Conservation (phyloP, 2,113 vertebrate genomes). For the Carassius carassius region DNA sequence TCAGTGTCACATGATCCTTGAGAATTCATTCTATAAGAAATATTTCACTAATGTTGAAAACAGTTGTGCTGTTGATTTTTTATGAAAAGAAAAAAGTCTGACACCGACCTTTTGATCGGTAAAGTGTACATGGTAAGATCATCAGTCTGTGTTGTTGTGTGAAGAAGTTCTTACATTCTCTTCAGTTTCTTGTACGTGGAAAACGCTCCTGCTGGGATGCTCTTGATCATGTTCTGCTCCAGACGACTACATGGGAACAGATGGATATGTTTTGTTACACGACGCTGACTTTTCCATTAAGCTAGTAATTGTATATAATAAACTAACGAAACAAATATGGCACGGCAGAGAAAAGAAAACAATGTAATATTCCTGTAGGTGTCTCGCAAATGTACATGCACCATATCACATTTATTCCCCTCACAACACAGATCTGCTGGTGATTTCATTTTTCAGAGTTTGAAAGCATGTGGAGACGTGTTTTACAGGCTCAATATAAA, state of each 20-base stretch:
- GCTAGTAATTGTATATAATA: constrained; percentile 1
- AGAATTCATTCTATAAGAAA: not conserved
- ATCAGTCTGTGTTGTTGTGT: not conserved
- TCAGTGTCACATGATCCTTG: not conserved
- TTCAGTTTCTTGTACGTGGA: constrained; percentile 96
- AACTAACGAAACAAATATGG: constrained; percentile 17
- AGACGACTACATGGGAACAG: constrained; percentile 80
- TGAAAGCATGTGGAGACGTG: not conserved
- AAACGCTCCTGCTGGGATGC: constrained; percentile 91
- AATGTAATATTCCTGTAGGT: not conserved
- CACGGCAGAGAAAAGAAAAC: not conserved
- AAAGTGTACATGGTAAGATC: not conserved
- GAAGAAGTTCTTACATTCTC: constrained; percentile 87
- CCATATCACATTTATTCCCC: not conserved
- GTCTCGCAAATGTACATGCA: not conserved
- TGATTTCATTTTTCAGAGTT: not conserved
- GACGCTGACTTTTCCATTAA: constrained; percentile 13
- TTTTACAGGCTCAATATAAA: not conserved
- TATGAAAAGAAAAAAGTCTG: not conserved
- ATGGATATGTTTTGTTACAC: not conserved
- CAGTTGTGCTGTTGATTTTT: not conserved
- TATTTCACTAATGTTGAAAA: not conserved
- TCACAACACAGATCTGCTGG: not conserved
- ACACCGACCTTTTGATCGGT: not conserved
- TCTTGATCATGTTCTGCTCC: constrained; percentile 97